Base-by-base conservation (phyloP, 2,888 invertebrate species). In the Tenthredo livida region DNA sequence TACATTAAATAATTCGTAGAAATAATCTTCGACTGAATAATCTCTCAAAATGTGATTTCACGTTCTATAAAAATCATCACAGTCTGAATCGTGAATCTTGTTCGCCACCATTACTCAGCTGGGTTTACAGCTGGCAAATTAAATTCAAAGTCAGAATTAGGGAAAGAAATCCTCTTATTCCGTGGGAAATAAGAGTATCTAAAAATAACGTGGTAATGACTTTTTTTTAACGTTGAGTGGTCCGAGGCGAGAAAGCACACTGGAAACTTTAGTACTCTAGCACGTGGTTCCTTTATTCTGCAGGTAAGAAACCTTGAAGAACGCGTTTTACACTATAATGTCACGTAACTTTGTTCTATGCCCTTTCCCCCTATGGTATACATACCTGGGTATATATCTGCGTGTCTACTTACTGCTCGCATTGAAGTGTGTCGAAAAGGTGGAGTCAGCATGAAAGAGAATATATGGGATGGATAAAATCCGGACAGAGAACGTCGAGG, bases 161-260 rank as follows among this genome's bases (percentile, higher is more conserved):
- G 25, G 9, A 15, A 15, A 61, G n/a, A 50, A 80, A 80, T 78
- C 40, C 25, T 80, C 80, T 61, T 80, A 61, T 77, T 77, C 21
- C 50, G 50, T 50, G 21, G 33, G 29, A 33, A 77, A 50, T 77
- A 77, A 77, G 37, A 37, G 40, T 61, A 21, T 78, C 61, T 80
- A 21, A 80, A 80, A 67, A 67, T 67, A 67, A 61, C n/a, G 58
- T 80, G 40, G 58, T 80, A 61, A 77, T 25, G 58, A 50, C 58
- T 61, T 25, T 37, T 37, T 61, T 25, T 61, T 61, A 25, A 61
- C 37, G 80, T 80, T 80, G 40, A 58, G 58, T 80, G 61, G 80
- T 61, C n/a, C 61, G 80, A 80, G 61, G 80, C 43, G 61, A 61
- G 17, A 80, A 80, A 61, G 80, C 40, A 80, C 61, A 80, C 61